phyloP scores from a whole-genome alignment of 2,888 invertebrate species.

The Orthosia gothica region DNA sequence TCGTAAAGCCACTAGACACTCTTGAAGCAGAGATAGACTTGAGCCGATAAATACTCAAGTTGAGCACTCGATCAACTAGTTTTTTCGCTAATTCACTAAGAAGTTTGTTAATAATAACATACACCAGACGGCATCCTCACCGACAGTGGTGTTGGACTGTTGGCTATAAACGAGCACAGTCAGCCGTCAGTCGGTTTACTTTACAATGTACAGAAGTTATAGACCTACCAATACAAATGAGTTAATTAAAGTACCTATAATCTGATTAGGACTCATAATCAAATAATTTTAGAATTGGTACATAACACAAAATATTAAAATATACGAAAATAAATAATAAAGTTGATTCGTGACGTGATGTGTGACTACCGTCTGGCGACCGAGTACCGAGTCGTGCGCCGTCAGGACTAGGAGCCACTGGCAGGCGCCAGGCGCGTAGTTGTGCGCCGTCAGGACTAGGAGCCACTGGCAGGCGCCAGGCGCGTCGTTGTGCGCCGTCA shows the following conservation, averaged over 20 bases:
- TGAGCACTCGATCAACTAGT: not conserved
- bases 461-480: no score
- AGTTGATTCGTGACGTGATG: not conserved
- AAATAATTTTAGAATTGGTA: conserved; percentile 7
- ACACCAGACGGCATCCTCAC: not conserved
- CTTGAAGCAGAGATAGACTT: not conserved
- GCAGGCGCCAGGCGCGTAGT: no score
- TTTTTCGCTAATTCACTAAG: not conserved
- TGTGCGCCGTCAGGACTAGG: no score
- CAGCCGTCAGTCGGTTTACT: not conserved
- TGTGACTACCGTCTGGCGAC: conserved; percentile 1
- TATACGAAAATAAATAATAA: not conserved
- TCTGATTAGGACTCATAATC: not conserved
- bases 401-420: not conserved
- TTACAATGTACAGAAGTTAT: not conserved
- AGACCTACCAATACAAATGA: not conserved
- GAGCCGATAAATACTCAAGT: not conserved
- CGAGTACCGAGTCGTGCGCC: not conserved
- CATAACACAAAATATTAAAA: not conserved
- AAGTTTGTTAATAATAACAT: not conserved
- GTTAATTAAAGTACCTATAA: not conserved
- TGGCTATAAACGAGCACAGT: not conserved
- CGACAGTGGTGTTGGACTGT: no score
- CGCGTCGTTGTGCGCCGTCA: no score
- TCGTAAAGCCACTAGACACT: no score